Conservation (phyloP, 2,113 vertebrate species). For the Peromyscus polionotus region DNA sequence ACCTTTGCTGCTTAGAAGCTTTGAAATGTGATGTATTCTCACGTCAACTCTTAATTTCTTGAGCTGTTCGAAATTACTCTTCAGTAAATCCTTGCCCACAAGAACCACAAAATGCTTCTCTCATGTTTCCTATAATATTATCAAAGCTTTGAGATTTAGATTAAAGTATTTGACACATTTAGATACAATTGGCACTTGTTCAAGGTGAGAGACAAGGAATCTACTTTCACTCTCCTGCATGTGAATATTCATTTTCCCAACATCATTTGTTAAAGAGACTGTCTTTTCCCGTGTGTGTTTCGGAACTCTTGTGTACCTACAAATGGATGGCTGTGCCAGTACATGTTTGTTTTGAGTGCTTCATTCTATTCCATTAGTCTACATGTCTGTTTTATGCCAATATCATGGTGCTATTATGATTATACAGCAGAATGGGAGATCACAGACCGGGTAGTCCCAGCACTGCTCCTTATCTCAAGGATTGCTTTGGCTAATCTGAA, state of each 20-base stretch:
- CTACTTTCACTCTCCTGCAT: not conserved
- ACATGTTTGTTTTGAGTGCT: not conserved
- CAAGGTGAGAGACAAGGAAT: not conserved
- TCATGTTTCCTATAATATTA: not conserved
- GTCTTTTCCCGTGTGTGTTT: not conserved
- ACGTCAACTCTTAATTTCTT: not conserved
- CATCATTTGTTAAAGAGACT: not conserved
- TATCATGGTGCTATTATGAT: not conserved
- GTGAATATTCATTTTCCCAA: not conserved
- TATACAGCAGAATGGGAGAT: not conserved
- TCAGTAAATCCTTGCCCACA: not conserved
- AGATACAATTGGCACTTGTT: not conserved
- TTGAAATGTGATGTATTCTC: not conserved
- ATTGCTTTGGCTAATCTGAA: not conserved
- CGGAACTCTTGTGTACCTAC: not conserved
- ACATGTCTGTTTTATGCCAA: not conserved
- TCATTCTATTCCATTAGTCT: not conserved
- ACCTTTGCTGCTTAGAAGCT: not conserved
- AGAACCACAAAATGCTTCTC: not conserved
- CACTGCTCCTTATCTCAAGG: not conserved
- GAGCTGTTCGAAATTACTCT: not conserved
- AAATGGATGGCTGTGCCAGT: not conserved
- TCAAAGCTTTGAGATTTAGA: not conserved
- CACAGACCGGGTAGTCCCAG: not conserved
- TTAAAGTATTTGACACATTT: not conserved